phyloP scores from a whole-genome alignment of 2,888 invertebrate genomes.

The Aphelenchoides bicaudatus region DNA sequence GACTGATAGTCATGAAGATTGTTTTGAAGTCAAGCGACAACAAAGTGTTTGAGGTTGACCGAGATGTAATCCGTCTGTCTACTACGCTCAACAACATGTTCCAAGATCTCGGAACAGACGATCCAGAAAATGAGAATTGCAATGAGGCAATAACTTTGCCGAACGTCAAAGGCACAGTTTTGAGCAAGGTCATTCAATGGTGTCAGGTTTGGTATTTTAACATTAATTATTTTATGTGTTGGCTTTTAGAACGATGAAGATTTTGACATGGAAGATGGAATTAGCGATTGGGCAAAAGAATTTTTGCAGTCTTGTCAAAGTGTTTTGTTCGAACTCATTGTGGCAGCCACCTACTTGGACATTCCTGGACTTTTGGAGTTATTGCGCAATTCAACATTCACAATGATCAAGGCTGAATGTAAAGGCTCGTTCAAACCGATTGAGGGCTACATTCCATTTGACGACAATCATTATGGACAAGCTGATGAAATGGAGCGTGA shows the following conservation, averaged over 20 bases:
- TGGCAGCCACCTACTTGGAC: conserved; percentile 67
- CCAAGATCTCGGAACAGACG: conserved; percentile 62
- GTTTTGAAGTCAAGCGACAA: too few species aligned
- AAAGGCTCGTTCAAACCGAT: too few species aligned
- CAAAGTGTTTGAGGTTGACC: conserved; percentile 90
- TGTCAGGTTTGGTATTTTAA: conserved; percentile 51
- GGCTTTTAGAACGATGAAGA: too few species aligned
- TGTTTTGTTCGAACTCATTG: conserved; percentile 87
- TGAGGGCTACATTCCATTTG: too few species aligned
- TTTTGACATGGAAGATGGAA: conserved; percentile 66
- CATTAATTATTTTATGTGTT: neutral
- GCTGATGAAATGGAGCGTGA: too few species aligned
- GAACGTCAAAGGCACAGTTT: conserved; percentile 92
- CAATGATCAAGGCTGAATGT: conserved; percentile 68
- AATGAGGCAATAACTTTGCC: conserved; percentile 85
- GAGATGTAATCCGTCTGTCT: conserved; percentile 93
- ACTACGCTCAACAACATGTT: conserved; percentile 97
- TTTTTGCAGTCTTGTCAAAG: conserved; percentile 97
- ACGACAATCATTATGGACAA: too few species aligned
- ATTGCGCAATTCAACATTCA: conserved; percentile 79
- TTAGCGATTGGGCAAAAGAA: conserved; percentile 97
- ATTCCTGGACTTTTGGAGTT: conserved; percentile 75
- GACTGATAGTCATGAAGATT: too few species aligned
- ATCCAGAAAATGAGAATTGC: conserved; percentile 61
- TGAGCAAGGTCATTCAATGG: conserved; percentile 74